A percentile compares a stretch with the other conserved stretches of the same genome.
Conservation (phyloP, 37 sponge, comb jelly and placozoan genomes). For the Crambe crambe region DNA sequence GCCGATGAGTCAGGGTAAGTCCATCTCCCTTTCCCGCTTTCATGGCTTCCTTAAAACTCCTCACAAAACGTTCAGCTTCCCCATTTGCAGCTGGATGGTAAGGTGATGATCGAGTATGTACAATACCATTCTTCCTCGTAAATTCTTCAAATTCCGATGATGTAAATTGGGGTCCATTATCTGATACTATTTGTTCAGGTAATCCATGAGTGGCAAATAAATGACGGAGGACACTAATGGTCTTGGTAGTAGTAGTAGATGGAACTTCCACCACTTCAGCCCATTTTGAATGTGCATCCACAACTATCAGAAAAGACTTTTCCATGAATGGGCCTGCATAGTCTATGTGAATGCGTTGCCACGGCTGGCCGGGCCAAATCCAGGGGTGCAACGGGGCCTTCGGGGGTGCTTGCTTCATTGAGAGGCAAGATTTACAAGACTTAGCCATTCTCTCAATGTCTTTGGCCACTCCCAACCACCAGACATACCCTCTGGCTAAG, state of each 20-base stretch:
- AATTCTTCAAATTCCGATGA: slow-evolving; percentile 25
- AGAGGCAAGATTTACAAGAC: slow-evolving; percentile 14
- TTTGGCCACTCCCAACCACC: slow-evolving; percentile 7
- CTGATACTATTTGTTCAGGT: slow-evolving; percentile 21
- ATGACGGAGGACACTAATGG: slow-evolving; percentile 23
- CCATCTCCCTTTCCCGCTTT: neutral
- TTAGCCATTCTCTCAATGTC: slow-evolving; percentile 29
- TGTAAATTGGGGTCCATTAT: no score
- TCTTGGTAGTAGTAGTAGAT: slow-evolving; percentile 26
- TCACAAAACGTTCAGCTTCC: neutral
- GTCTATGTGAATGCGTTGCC: slow-evolving; percentile 38
- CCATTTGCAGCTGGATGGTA: no score
- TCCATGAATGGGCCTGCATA: slow-evolving; percentile 53
- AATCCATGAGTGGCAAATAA: slow-evolving; percentile 35
- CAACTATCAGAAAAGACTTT: slow-evolving; percentile 23
- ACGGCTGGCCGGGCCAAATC: slow-evolving; percentile 37
- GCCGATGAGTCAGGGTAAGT: neutral
- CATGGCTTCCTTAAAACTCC: neutral
- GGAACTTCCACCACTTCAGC: slow-evolving; percentile 41
- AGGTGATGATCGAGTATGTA: slow-evolving; percentile 12
- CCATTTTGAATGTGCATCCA: slow-evolving; percentile 53
- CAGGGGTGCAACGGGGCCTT: slow-evolving; percentile 25
- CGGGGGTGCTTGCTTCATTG: slow-evolving; percentile 14
- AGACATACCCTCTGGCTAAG: neutral
- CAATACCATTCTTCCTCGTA: slow-evolving; percentile 33